Evolutionary conservation across 1,140 invertebrate genomes (phyloP).

Genomic region (Temnothorax curvispinosus): DNA sequence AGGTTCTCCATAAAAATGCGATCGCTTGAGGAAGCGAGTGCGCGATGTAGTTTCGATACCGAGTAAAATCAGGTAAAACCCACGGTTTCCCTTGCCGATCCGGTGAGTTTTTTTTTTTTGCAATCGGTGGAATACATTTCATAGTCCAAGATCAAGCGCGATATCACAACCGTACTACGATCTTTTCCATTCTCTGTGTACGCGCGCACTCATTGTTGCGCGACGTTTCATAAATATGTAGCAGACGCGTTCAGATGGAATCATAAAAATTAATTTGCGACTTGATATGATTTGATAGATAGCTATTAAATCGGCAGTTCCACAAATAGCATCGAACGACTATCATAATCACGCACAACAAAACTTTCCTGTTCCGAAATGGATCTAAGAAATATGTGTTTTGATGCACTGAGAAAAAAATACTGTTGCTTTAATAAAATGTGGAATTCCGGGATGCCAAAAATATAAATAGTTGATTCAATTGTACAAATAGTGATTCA

Average conservation of each 20-base stretch:
- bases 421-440: too few relatives aligned
- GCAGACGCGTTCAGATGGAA: neutral
- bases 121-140: constrained; percentile 29
- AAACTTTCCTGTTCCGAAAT: neutral
- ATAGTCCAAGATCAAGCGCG: constrained; percentile 48
- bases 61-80: constrained; percentile 36
- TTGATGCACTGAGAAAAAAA: too few relatives aligned
- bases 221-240: constrained; percentile 42
- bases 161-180: neutral
- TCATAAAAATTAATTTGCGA: constrained; percentile 41
- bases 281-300: constrained; percentile 18
- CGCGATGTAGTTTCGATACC: constrained; percentile 22
- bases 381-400: neutral
- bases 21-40: constrained; percentile 15
- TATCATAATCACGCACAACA: neutral
- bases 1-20: constrained; percentile 25
- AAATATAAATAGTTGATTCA: too few relatives aligned
- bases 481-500: too few relatives aligned
- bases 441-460: too few relatives aligned
- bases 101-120: constrained; percentile 35
- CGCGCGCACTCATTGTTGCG: constrained; percentile 10
- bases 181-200: constrained; percentile 15
- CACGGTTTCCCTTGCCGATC: constrained; percentile 9
- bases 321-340: neutral
- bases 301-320: neutral